phyloP scores from a whole-genome alignment of 2,113 vertebrate genomes.

The Tachysurus fulvidraco region DNA sequence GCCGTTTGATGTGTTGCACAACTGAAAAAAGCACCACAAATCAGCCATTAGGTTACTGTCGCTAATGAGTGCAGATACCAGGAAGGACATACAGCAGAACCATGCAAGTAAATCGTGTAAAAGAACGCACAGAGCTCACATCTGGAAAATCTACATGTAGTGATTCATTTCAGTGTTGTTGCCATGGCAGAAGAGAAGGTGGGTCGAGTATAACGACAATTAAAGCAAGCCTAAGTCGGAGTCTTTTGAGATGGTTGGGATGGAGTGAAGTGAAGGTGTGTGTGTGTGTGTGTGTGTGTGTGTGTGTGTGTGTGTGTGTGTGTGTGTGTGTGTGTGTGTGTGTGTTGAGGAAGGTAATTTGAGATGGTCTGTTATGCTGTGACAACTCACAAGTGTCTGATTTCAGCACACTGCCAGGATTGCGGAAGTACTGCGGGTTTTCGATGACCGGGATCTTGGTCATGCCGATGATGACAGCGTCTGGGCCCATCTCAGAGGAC shows the following conservation, averaged over 20 bases:
- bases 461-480: slow-evolving; percentile 98
- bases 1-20: slow-evolving; percentile 97
- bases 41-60: background rate
- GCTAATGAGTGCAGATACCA: background rate
- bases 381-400: slow-evolving; percentile 94
- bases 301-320: background rate
- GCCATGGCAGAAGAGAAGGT: slow-evolving; percentile 52
- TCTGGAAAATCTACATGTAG: slow-evolving; percentile 15
- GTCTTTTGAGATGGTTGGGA: slow-evolving; percentile 55
- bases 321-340: slow-evolving; percentile 30
- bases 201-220: slow-evolving; percentile 62
- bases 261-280: slow-evolving; percentile 5
- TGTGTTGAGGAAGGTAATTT: background rate
- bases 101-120: background rate
- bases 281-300: slow-evolving; percentile 40
- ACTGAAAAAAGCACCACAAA: slow-evolving; percentile 75
- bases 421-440: slow-evolving; percentile 98
- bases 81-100: background rate
- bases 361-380: slow-evolving; percentile 19
- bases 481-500: slow-evolving; percentile 94
- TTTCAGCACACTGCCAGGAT: slow-evolving; percentile 92
- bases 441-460: slow-evolving; percentile 98
- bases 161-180: slow-evolving; percentile 49
- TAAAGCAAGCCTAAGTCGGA: slow-evolving; percentile 64
- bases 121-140: background rate